Percentiles rank a stretch among this genome's conserved stretches.
These are phyloP conservation scores for Alligator mississippiensis DNA, from an alignment of 2,113 vertebrate genomes.

Conservation along the genomic window DNA sequence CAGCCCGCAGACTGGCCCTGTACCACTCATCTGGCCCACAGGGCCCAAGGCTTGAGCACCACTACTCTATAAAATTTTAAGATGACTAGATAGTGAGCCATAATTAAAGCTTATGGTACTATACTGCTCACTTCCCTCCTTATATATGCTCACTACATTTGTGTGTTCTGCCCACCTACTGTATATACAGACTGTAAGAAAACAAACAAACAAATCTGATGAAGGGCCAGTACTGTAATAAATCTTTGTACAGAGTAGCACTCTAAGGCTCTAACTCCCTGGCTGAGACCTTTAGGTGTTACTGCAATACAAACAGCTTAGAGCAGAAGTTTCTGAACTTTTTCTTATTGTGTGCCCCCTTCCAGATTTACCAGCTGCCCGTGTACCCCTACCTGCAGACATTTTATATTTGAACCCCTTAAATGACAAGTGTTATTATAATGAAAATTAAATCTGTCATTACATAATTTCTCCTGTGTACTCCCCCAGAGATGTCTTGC, in stretches of 20 bases:
- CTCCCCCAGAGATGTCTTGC: no score
- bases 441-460: no score
- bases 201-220: neutral
- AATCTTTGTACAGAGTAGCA: conserved; percentile 44
- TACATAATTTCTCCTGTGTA: no score
- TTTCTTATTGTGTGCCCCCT: no score
- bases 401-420: no score
- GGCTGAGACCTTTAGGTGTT: conserved; percentile 26
- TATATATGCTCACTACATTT: neutral
- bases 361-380: no score
- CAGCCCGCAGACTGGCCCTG: no score
- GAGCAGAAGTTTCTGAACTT: no score
- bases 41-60: no score
- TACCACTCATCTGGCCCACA: no score
- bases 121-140: neutral
- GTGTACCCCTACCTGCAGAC: no score
- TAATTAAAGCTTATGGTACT: neutral
- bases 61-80: neutral
- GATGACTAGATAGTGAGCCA: neutral
- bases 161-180: neutral
- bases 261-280: conserved; percentile 22
- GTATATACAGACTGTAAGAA: neutral
- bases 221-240: neutral
- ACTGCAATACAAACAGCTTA: conserved; percentile 56
- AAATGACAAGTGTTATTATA: no score